phyloP scores from a whole-genome alignment of 1,140 invertebrate species.

The Ips typographus region DNA sequence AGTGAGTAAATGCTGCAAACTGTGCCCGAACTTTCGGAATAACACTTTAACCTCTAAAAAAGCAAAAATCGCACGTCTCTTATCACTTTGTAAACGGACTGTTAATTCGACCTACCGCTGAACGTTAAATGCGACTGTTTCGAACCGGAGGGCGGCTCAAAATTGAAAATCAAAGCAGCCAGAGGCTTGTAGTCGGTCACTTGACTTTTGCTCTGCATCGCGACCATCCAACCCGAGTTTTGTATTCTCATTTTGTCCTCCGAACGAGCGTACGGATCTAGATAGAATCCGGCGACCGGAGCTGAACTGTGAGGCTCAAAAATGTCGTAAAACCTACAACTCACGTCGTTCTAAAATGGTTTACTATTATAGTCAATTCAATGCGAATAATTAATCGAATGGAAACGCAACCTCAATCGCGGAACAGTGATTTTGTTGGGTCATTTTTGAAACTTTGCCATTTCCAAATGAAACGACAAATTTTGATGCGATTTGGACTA shows the following conservation, averaged over 20 bases:
- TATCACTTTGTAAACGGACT: background rate
- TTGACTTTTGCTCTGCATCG: slow-evolving; percentile 68
- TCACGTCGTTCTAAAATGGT: no score
- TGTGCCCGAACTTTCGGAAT: slow-evolving; percentile 84
- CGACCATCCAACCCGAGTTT: slow-evolving; percentile 64
- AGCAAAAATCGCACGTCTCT: background rate
- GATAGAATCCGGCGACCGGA: slow-evolving; percentile 77
- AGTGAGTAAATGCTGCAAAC: slow-evolving; percentile 79
- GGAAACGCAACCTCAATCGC: no score
- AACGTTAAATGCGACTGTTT: slow-evolving; percentile 73
- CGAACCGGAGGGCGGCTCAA: slow-evolving; percentile 62
- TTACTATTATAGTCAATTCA: background rate
- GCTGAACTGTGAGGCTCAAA: slow-evolving; percentile 67
- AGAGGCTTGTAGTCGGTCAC: slow-evolving; percentile 65
- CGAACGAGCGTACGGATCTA: slow-evolving; percentile 76
- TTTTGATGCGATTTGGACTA: no score
- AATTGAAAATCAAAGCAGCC: slow-evolving; percentile 81
- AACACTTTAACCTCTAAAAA: slow-evolving; percentile 67
- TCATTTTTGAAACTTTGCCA: no score
- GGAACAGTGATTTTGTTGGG: no score
- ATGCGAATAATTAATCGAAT: no score
- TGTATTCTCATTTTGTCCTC: slow-evolving; percentile 62
- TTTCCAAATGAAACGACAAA: no score
- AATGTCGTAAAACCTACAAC: slow-evolving; percentile 69
- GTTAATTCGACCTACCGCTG: slow-evolving; percentile 40